phyloP scores from a whole-genome alignment of 2,797 vertebrate species.

The Alfaro cultratus region DNA sequence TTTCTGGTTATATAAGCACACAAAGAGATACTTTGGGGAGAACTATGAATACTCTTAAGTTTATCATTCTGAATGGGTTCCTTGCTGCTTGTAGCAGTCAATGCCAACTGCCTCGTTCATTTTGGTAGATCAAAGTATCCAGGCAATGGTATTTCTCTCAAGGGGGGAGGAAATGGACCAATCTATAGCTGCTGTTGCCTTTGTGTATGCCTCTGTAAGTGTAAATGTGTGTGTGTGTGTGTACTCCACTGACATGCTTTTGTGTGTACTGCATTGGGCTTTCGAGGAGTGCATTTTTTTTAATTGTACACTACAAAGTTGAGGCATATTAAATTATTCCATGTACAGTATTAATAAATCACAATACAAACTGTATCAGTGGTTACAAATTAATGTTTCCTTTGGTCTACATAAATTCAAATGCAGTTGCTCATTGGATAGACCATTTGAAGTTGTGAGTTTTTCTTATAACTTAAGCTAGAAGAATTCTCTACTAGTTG shows the following conservation, averaged over 20 bases:
- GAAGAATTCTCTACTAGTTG: background rate
- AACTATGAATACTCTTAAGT: conserved; percentile 64
- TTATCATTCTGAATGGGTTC: conserved; percentile 57
- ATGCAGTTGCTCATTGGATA: background rate
- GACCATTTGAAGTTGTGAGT: background rate
- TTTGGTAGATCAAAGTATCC: conserved; percentile 72
- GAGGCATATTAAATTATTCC: background rate
- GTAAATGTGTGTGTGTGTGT: conserved; percentile 22
- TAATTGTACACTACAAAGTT: too few relatives aligned
- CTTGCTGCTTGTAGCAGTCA: conserved; percentile 59
- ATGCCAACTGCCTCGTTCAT: conserved; percentile 63
- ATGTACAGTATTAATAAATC: background rate
- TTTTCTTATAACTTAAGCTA: background rate
- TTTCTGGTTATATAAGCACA: conserved; percentile 68
- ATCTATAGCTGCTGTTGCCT: conserved; percentile 46
- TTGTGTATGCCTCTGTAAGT: conserved; percentile 23
- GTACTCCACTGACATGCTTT: conserved; percentile 38
- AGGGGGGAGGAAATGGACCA: conserved; percentile 50
- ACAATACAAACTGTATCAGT: background rate
- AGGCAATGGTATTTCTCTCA: conserved; percentile 48
- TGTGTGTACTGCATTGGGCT: conserved; percentile 32
- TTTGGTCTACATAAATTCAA: background rate
- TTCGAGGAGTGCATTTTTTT: conserved; percentile 20
- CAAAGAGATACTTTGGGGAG: conserved; percentile 59
- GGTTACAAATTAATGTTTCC: background rate